Conservation (phyloP, 2,797 vertebrate genomes). For the Labeo calbasu region DNA sequence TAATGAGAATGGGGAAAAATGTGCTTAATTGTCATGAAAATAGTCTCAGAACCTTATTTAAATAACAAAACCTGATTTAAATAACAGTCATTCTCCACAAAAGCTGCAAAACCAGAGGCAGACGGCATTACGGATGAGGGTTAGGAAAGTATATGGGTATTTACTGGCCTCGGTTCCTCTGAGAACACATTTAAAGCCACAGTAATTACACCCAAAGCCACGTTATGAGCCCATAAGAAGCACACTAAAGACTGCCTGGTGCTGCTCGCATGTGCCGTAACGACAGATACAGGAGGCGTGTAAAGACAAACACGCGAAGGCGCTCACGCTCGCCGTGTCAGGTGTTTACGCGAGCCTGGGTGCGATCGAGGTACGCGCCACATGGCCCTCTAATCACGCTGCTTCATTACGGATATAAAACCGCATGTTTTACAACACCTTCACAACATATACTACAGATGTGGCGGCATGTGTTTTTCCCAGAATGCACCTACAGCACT, state of each 20-base stretch:
- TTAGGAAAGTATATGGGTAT: conserved; percentile 61
- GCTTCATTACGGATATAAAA: conserved; percentile 39
- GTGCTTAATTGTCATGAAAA: neutral
- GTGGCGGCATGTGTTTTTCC: neutral
- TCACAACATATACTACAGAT: conserved; percentile 24
- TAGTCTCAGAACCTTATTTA: neutral
- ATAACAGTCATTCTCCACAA: conserved; percentile 9
- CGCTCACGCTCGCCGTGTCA: conserved; percentile 26
- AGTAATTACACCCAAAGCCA: conserved; percentile 63
- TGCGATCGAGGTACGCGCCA: conserved; percentile 19
- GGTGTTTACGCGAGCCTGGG: conserved; percentile 19
- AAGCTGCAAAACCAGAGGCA: conserved; percentile 17
- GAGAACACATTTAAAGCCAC: conserved; percentile 63
- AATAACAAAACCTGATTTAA: neutral
- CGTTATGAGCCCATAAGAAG: conserved; percentile 64
- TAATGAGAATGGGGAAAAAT: neutral
- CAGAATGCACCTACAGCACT: conserved; percentile 2
- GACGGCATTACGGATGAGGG: conserved; percentile 7
- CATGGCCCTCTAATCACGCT: conserved; percentile 30
- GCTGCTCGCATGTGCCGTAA: conserved; percentile 50
- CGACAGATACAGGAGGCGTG: conserved; percentile 35
- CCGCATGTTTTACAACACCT: conserved; percentile 38
- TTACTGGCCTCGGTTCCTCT: conserved; percentile 55
- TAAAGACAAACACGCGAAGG: conserved; percentile 40
- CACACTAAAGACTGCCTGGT: conserved; percentile 60